Conservation (phyloP, 2,797 vertebrate species). For the Sebastiscus albofasciatus region DNA sequence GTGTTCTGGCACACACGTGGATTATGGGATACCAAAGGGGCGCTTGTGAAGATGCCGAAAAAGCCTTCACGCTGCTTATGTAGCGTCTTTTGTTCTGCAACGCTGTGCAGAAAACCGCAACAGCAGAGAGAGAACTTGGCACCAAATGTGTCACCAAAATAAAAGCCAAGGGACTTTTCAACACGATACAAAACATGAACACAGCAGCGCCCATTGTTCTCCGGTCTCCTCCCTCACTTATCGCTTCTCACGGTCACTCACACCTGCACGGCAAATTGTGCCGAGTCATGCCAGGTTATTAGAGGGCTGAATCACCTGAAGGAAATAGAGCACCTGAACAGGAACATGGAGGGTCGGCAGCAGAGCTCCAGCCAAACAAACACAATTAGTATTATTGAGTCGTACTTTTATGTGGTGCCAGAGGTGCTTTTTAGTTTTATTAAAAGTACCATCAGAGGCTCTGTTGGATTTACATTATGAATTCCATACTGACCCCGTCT, state of each 20-base stretch:
- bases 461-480: slow-evolving; percentile 47
- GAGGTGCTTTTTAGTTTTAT: slow-evolving; percentile 18
- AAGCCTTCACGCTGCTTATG: background rate
- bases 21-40: background rate
- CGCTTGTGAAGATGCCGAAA: background rate
- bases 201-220: slow-evolving; percentile 10
- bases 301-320: background rate
- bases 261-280: background rate
- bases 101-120: background rate
- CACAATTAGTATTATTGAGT: background rate
- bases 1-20: background rate
- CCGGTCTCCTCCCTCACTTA: background rate
- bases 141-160: background rate
- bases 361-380: slow-evolving; percentile 33
- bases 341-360: background rate
- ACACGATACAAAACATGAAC: background rate
- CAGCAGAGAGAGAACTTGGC: background rate
- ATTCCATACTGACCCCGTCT: slow-evolving; percentile 50
- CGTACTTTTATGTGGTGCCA: background rate
- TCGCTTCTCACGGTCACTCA: background rate
- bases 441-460: slow-evolving; percentile 30
- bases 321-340: slow-evolving; percentile 9
- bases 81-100: background rate
- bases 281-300: slow-evolving; percentile 16
- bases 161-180: background rate